phyloP scores from a whole-genome alignment of 1,140 invertebrate genomes.

The Doryteuthis pealeii region DNA sequence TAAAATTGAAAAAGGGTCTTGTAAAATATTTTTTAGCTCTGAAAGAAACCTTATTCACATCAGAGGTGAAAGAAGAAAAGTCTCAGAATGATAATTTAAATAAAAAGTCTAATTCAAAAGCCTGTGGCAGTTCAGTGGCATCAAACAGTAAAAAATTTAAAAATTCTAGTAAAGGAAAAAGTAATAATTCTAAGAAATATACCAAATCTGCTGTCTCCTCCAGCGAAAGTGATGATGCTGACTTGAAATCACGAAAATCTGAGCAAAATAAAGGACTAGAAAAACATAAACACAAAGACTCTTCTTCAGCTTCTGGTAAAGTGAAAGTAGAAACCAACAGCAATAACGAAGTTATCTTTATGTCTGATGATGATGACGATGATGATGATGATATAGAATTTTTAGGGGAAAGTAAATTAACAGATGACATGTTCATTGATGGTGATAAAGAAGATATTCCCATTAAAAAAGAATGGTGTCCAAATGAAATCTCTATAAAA shows the following conservation, averaged over 20 bases:
- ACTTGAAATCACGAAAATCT: slow-evolving; percentile 1
- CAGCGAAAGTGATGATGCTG: neutral
- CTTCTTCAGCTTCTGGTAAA: slow-evolving; percentile 3
- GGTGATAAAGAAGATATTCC: neutral
- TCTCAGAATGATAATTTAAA: slow-evolving; percentile 14
- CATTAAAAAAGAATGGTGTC: neutral
- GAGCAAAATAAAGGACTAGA: slow-evolving; percentile 6
- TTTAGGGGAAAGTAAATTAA: neutral
- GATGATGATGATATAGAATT: slow-evolving; percentile 17
- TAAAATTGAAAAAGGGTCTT: slow-evolving; percentile 20
- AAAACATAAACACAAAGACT: neutral
- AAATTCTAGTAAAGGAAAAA: neutral
- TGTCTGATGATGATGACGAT: neutral
- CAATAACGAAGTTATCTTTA: neutral
- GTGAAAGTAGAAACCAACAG: slow-evolving; percentile 12
- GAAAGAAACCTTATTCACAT: slow-evolving; percentile 7
- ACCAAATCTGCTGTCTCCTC: neutral
- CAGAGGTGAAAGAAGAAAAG: slow-evolving; percentile 16
- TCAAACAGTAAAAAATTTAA: neutral
- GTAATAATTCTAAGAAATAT: neutral
- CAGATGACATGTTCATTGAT: neutral
- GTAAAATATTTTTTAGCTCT: slow-evolving; percentile 19
- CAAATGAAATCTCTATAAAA: too few relatives aligned
- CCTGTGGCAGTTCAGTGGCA: neutral
- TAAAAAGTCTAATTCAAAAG: neutral